Evolutionary conservation across 2,113 vertebrate species (phyloP), one percentile per base, ranked within the genome.

Genomic region (Neofelis nebulosa): DNA sequence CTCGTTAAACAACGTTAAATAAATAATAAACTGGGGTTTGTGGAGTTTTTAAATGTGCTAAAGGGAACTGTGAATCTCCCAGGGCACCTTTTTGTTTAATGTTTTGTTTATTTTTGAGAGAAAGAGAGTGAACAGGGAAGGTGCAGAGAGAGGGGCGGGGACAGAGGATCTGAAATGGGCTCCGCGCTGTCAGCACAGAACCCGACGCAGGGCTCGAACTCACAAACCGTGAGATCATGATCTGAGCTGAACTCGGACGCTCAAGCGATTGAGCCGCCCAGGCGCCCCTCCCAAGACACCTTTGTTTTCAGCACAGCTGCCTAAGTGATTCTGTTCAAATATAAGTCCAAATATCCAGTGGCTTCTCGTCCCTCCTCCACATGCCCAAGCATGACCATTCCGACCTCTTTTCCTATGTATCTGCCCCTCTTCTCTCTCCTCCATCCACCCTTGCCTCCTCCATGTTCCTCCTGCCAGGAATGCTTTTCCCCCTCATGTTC

Each of bases 401-500:
- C 9, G 48, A 45, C 4, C 57, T 38, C 65, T 83, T 31, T 80
- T 21, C 76, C 41, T 66, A 1, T 36, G 16, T 13, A 13, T 18
- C 14, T 29, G 29, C 2, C 27, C 48, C 36, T 27, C 5, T 55
- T 4, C n/a, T 52, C 38, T 23, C 48, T 31, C 3, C 48, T 10
- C 4, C 18, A 71, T 23, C 63, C 41, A 48, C 29, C 45, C 15
- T 15, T n/a, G 74, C 36, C 9, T 76, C 74, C 14, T 71, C 12
- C 2, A 4, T 8, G 2, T 38, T 29, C 29, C 68, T 71, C 19
- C 61, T 12, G 66, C 18, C 61, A 14, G 16, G 29, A 25, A 7
- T 3, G 18, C 71, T 9, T 68, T 68, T 27, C 23, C 55, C 25
- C 41, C 41, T 0, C 0, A 0, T 6, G 5, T 33, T 48, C 74